A percentile compares a stretch with the other conserved stretches of the same genome.
These are phyloP conservation scores for Lasioglossum baleicum DNA, from an alignment of 1,140 invertebrate species.

Conservation along the genomic window DNA sequence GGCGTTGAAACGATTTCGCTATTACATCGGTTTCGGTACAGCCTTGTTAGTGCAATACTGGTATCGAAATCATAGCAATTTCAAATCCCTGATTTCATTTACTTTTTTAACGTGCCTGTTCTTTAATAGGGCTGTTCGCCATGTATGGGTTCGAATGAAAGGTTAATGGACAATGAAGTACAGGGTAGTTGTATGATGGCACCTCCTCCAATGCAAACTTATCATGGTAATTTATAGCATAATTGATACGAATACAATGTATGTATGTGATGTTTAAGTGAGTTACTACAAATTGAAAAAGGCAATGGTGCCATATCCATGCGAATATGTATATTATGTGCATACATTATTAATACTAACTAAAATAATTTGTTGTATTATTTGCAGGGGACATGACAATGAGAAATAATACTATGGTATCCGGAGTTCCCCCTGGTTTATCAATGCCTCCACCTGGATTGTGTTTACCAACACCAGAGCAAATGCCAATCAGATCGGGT, in stretches of 20 bases:
- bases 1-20: too few species aligned
- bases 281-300: neutral
- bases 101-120: neutral
- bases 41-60: too few species aligned
- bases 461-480: constrained; percentile 74
- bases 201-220: constrained; percentile 74
- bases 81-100: neutral
- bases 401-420: constrained; percentile 71
- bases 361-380: constrained; percentile 5
- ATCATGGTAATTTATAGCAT: constrained; percentile 69
- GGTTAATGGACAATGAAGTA: constrained; percentile 73
- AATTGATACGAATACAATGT: neutral
- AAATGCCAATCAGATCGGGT: constrained; percentile 71
- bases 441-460: constrained; percentile 75
- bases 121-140: constrained; percentile 69
- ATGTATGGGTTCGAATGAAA: constrained; percentile 73
- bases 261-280: neutral
- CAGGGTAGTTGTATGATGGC: constrained; percentile 71
- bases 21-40: too few species aligned
- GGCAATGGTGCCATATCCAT: neutral
- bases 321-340: neutral
- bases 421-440: constrained; percentile 73
- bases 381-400: constrained; percentile 71
- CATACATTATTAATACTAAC: neutral
- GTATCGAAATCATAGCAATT: too few species aligned